These are phyloP conservation scores for Sorex fumeus DNA, from an alignment of 2,113 vertebrate genomes.

Conservation along the genomic window DNA sequence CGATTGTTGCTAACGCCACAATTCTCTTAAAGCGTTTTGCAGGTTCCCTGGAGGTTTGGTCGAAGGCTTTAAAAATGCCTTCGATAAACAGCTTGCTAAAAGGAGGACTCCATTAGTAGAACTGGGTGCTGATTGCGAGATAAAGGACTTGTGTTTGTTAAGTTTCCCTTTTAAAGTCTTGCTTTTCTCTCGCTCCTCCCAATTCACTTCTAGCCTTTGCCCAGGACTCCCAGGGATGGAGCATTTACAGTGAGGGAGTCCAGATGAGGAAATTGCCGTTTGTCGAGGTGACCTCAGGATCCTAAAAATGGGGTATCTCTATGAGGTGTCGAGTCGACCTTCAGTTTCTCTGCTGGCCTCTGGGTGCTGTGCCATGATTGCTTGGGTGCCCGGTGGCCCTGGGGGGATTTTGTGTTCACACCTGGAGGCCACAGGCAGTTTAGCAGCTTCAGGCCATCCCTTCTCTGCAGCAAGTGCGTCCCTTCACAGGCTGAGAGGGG, in stretches of 20 bases:
- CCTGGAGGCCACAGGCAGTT: not conserved
- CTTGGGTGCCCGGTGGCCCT: not conserved
- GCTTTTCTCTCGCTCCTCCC: not conserved
- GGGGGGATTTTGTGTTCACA: not conserved
- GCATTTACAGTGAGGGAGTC: not conserved
- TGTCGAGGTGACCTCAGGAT: not conserved
- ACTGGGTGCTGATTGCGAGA: not conserved
- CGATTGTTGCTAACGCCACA: constrained; percentile 74
- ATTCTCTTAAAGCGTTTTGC: constrained; percentile 40
- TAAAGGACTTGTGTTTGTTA: not conserved
- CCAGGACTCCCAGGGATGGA: not conserved
- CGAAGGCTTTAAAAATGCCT: constrained; percentile 8
- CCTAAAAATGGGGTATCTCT: not conserved
- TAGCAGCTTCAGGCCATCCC: not conserved
- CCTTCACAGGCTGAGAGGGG: not conserved
- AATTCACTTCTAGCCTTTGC: not conserved
- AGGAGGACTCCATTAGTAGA: not conserved
- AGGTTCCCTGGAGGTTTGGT: constrained; percentile 39
- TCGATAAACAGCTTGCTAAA: constrained; percentile 14
- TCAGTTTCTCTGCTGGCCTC: not conserved
- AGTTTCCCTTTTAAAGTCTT: not conserved
- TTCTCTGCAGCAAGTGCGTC: not conserved
- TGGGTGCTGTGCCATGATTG: not conserved
- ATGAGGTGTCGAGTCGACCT: not conserved
- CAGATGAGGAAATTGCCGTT: not conserved